These are phyloP conservation scores for Malaclemys terrapin DNA, from an alignment of 2,113 vertebrate species.

Conservation along the genomic window DNA sequence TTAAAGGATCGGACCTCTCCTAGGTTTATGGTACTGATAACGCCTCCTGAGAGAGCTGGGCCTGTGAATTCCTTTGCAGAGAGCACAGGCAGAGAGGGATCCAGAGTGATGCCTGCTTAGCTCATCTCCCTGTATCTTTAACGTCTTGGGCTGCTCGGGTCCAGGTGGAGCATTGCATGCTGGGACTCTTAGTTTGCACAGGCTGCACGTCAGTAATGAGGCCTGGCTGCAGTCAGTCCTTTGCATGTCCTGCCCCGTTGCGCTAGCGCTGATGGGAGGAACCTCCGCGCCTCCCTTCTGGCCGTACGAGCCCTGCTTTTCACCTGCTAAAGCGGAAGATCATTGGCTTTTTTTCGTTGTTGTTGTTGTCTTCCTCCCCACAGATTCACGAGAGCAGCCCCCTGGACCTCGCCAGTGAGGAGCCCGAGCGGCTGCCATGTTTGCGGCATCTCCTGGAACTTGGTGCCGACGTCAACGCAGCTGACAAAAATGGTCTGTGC, in stretches of 20 bases:
- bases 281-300: not conserved
- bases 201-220: not conserved
- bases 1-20: not conserved
- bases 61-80: not conserved
- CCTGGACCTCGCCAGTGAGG: slow-evolving; percentile 93
- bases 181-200: not conserved
- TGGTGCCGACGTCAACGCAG: slow-evolving; percentile 87
- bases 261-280: not conserved
- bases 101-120: not conserved
- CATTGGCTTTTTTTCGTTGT: rapidly evolving
- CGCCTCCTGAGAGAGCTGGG: rapidly evolving
- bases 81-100: not conserved
- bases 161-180: not conserved
- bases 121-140: not conserved
- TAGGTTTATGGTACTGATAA: not conserved
- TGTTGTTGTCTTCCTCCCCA: not conserved
- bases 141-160: not conserved
- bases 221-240: not conserved
- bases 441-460: slow-evolving; percentile 88
- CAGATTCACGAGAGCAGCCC: slow-evolving; percentile 96
- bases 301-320: not conserved
- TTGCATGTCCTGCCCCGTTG: not conserved
- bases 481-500: slow-evolving; percentile 88
- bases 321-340: not conserved
- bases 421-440: slow-evolving; percentile 89